These are phyloP conservation scores for Cephalopholis sonnerati DNA, from an alignment of 2,113 vertebrate genomes.

Conservation along the genomic window DNA sequence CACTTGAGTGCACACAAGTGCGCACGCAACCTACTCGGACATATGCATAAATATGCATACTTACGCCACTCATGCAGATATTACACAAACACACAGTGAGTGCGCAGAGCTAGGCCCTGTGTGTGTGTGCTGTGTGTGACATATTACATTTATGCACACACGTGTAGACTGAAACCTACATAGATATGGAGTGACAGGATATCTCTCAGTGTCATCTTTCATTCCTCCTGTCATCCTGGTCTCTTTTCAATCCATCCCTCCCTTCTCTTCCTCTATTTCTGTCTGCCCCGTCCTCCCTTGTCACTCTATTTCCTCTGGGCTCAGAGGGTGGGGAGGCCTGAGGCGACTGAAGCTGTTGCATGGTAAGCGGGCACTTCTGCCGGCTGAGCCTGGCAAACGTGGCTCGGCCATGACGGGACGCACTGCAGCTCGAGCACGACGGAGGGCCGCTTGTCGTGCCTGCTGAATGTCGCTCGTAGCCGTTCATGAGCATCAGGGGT, in stretches of 20 bases:
- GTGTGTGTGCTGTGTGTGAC: background rate
- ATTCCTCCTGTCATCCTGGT: slow-evolving; percentile 50
- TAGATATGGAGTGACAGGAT: slow-evolving; percentile 72
- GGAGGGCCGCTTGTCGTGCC: background rate
- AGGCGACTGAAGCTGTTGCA: slow-evolving; percentile 48
- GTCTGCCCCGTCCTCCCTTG: slow-evolving; percentile 44
- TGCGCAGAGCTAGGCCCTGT: background rate
- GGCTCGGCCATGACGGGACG: slow-evolving; percentile 1
- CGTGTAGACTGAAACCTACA: slow-evolving; percentile 36
- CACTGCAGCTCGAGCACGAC: background rate
- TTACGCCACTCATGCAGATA: slow-evolving; percentile 23
- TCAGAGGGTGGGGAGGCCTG: slow-evolving; percentile 38
- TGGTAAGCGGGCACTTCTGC: slow-evolving; percentile 25
- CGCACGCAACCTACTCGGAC: slow-evolving; percentile 39
- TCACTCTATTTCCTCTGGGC: slow-evolving; percentile 58
- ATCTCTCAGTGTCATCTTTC: slow-evolving; percentile 64
- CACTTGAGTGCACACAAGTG: slow-evolving; percentile 46
- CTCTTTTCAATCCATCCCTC: slow-evolving; percentile 39
- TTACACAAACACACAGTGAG: slow-evolving; percentile 17
- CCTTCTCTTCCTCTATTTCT: slow-evolving; percentile 52
- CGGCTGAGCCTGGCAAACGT: slow-evolving; percentile 18
- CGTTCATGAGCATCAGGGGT: slow-evolving; percentile 1
- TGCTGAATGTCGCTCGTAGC: background rate
- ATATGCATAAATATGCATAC: slow-evolving; percentile 63
- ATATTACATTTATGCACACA: slow-evolving; percentile 25